These are phyloP conservation scores for Ypsolopha scabrella DNA, from an alignment of 2,888 invertebrate genomes.

Conservation along the genomic window DNA sequence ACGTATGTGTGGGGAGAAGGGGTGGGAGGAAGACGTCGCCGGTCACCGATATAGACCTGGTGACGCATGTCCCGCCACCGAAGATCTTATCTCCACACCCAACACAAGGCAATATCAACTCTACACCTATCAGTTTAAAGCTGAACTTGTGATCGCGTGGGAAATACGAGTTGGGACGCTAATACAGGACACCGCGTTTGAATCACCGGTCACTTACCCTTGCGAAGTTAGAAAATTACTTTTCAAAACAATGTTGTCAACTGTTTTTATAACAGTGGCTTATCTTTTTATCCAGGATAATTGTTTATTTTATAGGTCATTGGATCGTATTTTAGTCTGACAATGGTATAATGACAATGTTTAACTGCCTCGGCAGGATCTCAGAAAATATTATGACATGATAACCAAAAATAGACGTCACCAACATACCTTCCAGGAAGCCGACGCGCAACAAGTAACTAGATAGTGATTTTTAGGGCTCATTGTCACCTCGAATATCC, in stretches of 20 bases:
- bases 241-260: constrained; percentile 13
- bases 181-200: constrained; percentile 15
- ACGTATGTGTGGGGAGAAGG: constrained; percentile 9
- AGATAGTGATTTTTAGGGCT: too few species aligned
- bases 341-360: too few species aligned
- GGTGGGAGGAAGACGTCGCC: constrained; percentile 21
- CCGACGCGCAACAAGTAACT: too few species aligned
- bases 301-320: too few species aligned
- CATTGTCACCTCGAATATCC: too few species aligned
- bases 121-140: background rate
- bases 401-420: too few species aligned
- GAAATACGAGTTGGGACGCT: background rate
- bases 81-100: constrained; percentile 1
- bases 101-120: background rate
- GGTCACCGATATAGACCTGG: constrained; percentile 38
- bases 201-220: constrained; percentile 57
- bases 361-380: too few species aligned
- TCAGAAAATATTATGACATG: too few species aligned
- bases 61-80: constrained; percentile 4
- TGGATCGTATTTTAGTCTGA: too few species aligned
- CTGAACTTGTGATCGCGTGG: background rate
- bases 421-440: too few species aligned
- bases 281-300: too few species aligned
- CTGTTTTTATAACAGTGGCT: background rate
- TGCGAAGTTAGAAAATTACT: constrained; percentile 40